Conservation (phyloP, 2,113 vertebrate species). For the Rana temporaria region DNA sequence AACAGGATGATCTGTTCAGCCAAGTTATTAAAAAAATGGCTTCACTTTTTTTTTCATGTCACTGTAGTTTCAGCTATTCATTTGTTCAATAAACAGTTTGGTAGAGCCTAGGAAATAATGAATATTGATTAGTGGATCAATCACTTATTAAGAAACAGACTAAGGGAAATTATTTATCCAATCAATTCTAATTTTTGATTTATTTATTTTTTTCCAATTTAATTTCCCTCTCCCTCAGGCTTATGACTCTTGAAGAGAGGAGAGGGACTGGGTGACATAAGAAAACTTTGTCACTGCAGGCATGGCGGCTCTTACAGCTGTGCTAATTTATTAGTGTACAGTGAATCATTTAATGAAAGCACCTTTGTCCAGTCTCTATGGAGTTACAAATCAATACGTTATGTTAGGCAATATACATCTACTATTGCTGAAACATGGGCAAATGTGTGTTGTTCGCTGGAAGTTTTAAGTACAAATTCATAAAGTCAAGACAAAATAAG, state of each 20-base stretch:
- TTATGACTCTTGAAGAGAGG: conserved; percentile 54
- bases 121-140: conserved; percentile 85
- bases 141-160: conserved; percentile 85
- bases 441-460: no score
- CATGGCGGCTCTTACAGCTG: background rate
- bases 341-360: conserved; percentile 5
- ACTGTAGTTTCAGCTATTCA: conserved; percentile 76
- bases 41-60: conserved; percentile 79
- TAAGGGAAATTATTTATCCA: conserved; percentile 86
- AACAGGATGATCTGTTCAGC: conserved; percentile 70
- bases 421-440: background rate
- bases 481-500: no score
- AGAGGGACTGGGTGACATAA: background rate
- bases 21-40: conserved; percentile 80
- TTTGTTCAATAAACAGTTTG: conserved; percentile 84
- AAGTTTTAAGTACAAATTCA: no score
- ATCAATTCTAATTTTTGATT: conserved; percentile 87
- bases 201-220: conserved; percentile 84
- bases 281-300: background rate
- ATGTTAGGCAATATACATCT: conserved; percentile 21
- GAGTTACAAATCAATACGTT: conserved; percentile 19
- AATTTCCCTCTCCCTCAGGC: conserved; percentile 72
- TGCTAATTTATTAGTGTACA: conserved; percentile 16
- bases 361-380: conserved; percentile 7
- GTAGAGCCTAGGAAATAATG: conserved; percentile 83